Percentiles rank a stretch among this genome's conserved stretches.
phyloP scores from a whole-genome alignment of 2,797 vertebrate genomes.

The Balearica regulorum region DNA sequence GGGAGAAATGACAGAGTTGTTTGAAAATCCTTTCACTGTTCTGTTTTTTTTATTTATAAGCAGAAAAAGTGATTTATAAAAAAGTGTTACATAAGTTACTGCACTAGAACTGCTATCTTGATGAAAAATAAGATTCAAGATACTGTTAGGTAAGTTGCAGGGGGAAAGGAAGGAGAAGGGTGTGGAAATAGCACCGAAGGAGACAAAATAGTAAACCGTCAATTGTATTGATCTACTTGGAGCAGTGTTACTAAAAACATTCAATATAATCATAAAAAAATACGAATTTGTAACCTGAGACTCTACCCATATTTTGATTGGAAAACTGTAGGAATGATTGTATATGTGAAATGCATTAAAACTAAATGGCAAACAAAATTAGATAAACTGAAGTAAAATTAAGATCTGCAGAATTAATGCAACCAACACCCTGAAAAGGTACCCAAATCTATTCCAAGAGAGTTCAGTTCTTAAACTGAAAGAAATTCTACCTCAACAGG shows the following conservation, averaged over 20 bases:
- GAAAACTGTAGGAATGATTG: not conserved
- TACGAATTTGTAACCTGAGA: not conserved
- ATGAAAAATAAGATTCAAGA: conserved; percentile 36
- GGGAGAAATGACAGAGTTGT: not conserved
- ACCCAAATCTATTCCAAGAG: not conserved
- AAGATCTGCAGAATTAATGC: not conserved
- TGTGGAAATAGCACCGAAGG: not conserved
- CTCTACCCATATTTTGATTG: not conserved
- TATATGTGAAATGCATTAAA: not conserved
- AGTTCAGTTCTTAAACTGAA: not conserved
- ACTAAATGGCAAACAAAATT: not conserved
- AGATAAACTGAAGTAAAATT: not conserved
- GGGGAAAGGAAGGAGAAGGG: not conserved
- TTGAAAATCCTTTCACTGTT: not conserved
- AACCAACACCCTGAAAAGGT: not conserved
- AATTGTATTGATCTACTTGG: not conserved
- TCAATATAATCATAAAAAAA: not conserved
- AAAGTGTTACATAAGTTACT: conserved; percentile 34
- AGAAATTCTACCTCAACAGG: not conserved
- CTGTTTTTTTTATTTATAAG: not conserved
- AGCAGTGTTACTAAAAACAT: not conserved
- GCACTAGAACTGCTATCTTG: conserved; percentile 21
- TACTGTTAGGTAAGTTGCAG: not conserved
- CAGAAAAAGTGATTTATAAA: not conserved
- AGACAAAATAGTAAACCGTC: not conserved